phyloP scores from a whole-genome alignment of 2,888 invertebrate genomes.

The Ferrisia virgata region DNA sequence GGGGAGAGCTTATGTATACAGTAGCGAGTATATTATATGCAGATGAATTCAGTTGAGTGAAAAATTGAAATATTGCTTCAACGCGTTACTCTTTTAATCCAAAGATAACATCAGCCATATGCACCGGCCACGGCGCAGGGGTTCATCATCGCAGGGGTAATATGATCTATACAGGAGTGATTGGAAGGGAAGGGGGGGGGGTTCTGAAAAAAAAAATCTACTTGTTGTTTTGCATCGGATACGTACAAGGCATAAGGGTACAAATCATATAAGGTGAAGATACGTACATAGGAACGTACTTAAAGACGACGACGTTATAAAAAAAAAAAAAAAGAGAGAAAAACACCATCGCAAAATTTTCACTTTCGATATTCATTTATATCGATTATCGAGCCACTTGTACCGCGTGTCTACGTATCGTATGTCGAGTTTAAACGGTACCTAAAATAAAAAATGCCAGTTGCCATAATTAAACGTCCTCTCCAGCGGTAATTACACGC shows the following conservation, averaged over 20 bases:
- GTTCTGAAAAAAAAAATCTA: background rate
- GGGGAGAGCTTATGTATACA: background rate
- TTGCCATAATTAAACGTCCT: background rate
- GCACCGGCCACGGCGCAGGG: too few relatives aligned
- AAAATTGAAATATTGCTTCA: constrained; percentile 45
- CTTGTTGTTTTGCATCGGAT: too few relatives aligned
- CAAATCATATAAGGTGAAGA: too few relatives aligned
- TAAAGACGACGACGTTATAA: background rate
- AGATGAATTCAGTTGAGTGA: constrained; percentile 45
- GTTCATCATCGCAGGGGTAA: too few relatives aligned
- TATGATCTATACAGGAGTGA: too few relatives aligned
- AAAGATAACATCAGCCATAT: constrained; percentile 41
- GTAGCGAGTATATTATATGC: constrained; percentile 38
- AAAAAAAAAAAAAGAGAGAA: too few relatives aligned
- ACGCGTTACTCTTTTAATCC: constrained; percentile 29
- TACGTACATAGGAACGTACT: too few relatives aligned
- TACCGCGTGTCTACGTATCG: too few relatives aligned
- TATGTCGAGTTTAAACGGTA: background rate
- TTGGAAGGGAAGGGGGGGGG: too few relatives aligned
- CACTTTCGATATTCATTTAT: background rate
- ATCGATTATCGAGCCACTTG: background rate
- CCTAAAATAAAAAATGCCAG: background rate
- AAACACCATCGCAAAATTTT: background rate
- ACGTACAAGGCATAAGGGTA: too few relatives aligned
- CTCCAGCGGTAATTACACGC: background rate